Evolutionary conservation across 2,113 vertebrate species (phyloP).

Genomic region (Chrysochloris asiatica): DNA sequence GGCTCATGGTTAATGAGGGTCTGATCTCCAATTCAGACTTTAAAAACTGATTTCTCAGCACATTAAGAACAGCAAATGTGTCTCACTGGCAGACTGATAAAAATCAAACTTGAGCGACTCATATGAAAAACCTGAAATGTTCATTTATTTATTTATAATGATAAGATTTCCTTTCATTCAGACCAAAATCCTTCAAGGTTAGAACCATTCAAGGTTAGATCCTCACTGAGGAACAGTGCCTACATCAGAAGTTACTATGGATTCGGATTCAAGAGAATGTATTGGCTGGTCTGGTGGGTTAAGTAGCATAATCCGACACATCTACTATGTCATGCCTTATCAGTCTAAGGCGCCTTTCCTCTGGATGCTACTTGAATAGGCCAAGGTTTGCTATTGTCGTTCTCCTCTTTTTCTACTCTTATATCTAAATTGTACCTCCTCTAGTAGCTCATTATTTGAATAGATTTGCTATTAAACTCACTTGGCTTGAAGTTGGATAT

Average conservation of each 20-base stretch:
- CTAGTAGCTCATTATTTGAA: not conserved
- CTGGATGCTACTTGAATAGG: too few relatives aligned
- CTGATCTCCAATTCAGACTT: not conserved
- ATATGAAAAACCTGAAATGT: not conserved
- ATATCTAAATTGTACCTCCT: not conserved
- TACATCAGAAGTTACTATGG: too few relatives aligned
- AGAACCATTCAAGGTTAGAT: too few relatives aligned
- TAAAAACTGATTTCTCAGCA: not conserved
- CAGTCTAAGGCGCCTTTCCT: too few relatives aligned
- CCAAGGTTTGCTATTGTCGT: too few relatives aligned
- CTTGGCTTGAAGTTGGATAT: not conserved
- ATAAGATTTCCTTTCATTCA: constrained; percentile 7
- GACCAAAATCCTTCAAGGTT: constrained; percentile 31
- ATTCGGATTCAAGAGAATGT: too few relatives aligned
- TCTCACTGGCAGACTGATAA: not conserved
- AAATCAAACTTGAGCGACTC: not conserved
- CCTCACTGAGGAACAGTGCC: too few relatives aligned
- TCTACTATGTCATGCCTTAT: too few relatives aligned
- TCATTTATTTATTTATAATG: constrained; percentile 11
- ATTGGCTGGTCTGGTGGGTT: too few relatives aligned
- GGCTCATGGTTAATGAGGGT: not conserved
- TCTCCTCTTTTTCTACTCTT: not conserved
- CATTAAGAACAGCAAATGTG: not conserved
- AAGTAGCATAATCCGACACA: too few relatives aligned
- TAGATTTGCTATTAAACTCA: not conserved